Percentiles rank a stretch among this genome's conserved stretches.
Conservation (phyloP, 2,888 invertebrate species). For the Cheilosia pagana region DNA sequence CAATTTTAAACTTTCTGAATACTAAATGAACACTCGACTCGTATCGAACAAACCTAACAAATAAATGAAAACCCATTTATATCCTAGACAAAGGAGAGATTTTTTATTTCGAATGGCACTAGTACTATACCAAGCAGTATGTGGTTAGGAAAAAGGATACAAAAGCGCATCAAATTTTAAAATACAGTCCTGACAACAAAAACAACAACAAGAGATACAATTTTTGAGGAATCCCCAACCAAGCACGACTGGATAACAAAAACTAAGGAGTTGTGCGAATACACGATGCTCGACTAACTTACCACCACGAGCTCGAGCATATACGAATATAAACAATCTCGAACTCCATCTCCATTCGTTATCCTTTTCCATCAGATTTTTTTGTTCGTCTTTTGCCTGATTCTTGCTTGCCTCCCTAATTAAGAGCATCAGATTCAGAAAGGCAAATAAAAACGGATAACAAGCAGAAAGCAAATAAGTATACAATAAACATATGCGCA, state of each 20-base stretch:
- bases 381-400: conserved; percentile 43
- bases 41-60: conserved; percentile 20
- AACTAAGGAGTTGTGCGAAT: conserved; percentile 36
- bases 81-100: conserved; percentile 13
- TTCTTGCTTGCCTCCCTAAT: conserved; percentile 58
- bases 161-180: not conserved
- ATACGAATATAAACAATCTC: conserved; percentile 17
- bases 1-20: conserved; percentile 21
- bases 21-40: conserved; percentile 34
- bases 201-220: not conserved
- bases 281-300: conserved; percentile 46
- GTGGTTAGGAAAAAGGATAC: conserved; percentile 9
- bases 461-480: conserved; percentile 61
- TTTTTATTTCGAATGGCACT: not conserved
- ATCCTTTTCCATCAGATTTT: conserved; percentile 49
- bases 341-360: conserved; percentile 52
- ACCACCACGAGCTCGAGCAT: conserved; percentile 37
- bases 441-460: conserved; percentile 66
- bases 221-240: conserved; percentile 17
- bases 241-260: conserved; percentile 5
- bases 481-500: conserved; percentile 49
- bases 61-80: conserved; percentile 29
- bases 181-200: not conserved
- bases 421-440: conserved; percentile 70
- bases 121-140: conserved; percentile 11